Conservation (phyloP, 2,888 invertebrate species). For the Spisula solida region DNA sequence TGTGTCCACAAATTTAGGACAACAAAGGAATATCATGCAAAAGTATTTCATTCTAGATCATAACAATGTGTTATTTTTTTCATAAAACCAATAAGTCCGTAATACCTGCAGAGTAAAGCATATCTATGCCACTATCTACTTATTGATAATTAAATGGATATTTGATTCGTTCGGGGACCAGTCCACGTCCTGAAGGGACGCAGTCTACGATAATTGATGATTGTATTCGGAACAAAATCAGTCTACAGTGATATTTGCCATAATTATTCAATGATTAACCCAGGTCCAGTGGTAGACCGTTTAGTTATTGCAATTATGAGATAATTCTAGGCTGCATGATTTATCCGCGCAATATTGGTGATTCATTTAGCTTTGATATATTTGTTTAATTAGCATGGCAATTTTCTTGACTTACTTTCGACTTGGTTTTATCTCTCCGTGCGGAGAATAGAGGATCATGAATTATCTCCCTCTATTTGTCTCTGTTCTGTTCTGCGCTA, state of each 20-base stretch:
- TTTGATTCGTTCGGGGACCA: neutral
- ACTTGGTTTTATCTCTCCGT: no score
- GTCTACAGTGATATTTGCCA: neutral
- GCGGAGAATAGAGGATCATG: no score
- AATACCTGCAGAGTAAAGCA: neutral
- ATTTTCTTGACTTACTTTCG: no score
- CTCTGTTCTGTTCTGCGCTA: no score
- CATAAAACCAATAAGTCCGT: neutral
- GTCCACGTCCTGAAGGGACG: neutral
- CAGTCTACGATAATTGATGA: neutral
- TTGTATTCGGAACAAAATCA: neutral
- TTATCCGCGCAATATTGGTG: no score
- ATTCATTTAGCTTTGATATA: no score
- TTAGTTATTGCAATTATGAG: neutral
- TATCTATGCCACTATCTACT: neutral
- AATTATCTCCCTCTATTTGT: no score
- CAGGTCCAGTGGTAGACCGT: neutral
- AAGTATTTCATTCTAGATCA: neutral
- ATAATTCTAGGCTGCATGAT: no score
- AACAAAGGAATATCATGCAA: neutral
- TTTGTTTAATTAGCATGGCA: no score
- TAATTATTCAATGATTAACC: neutral
- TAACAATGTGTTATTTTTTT: neutral
- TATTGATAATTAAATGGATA: slow-evolving; percentile 9
- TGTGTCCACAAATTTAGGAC: no score